phyloP scores from a whole-genome alignment of 2,888 invertebrate species.

The Saturnia pavonia region DNA sequence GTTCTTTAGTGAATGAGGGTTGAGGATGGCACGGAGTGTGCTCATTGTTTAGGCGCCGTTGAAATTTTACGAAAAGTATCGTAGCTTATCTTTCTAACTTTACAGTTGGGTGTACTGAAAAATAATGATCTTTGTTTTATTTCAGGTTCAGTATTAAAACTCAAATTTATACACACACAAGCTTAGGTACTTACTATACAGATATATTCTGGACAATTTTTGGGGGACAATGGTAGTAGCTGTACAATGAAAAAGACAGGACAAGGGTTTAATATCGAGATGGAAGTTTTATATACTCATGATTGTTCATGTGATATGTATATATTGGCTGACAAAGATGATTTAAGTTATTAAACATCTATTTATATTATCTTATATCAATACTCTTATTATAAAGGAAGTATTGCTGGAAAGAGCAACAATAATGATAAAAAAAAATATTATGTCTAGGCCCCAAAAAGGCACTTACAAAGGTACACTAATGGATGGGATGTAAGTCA shows the following conservation, averaged over 20 bases:
- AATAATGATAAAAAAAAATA: no score
- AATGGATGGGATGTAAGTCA: no score
- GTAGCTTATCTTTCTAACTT: no score
- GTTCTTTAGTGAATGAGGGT: slow-evolving; percentile 38
- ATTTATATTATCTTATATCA: no score
- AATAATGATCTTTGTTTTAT: no score
- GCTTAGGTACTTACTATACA: background rate
- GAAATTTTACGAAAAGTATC: background rate
- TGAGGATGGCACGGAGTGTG: background rate
- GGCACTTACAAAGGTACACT: no score
- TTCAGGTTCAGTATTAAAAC: background rate
- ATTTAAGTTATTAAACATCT: background rate
- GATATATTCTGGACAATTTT: background rate
- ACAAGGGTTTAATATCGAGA: background rate
- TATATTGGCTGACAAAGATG: background rate
- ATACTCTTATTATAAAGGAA: no score
- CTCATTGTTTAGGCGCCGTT: background rate
- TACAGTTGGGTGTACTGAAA: no score
- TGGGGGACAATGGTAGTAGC: background rate
- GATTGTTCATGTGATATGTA: background rate
- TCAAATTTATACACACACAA: background rate
- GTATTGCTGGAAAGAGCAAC: no score
- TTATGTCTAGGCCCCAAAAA: no score
- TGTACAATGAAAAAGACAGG: background rate
- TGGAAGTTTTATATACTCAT: background rate